phyloP scores from a whole-genome alignment of 2,113 vertebrate genomes.

The Mystacornis crossleyi region DNA sequence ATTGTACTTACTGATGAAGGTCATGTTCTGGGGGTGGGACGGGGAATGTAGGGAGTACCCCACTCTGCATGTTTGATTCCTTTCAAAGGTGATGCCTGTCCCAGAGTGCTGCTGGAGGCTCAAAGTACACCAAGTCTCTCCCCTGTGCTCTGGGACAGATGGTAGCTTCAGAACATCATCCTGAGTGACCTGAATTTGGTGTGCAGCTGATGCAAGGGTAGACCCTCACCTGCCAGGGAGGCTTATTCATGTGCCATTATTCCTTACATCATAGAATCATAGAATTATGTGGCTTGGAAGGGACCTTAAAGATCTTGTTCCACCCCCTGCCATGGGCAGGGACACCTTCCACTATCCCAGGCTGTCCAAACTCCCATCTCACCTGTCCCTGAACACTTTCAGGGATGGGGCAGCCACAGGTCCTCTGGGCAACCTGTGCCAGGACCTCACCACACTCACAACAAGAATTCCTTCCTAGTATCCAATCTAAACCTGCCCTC shows the following conservation, averaged over 20 bases:
- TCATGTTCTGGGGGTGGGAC: fast-evolving
- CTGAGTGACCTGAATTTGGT: background rate
- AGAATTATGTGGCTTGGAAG: too few species aligned
- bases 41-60: background rate
- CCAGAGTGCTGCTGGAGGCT: background rate
- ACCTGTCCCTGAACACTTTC: background rate
- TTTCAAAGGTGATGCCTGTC: background rate
- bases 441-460: background rate
- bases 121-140: background rate
- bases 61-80: background rate
- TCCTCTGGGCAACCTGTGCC: background rate
- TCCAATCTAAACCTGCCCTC: background rate
- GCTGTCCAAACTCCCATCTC: background rate
- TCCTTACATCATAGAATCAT: background rate
- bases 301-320: background rate
- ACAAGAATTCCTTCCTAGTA: background rate
- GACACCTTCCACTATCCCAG: background rate
- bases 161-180: background rate
- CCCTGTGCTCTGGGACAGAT: background rate
- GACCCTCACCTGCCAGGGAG: too few species aligned
- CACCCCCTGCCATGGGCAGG: fast-evolving
- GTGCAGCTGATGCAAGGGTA: background rate
- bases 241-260: fast-evolving
- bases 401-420: background rate
- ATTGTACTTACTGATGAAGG: background rate